phyloP scores from a whole-genome alignment of 2,888 invertebrate species.

The Nomada lathburiana region DNA sequence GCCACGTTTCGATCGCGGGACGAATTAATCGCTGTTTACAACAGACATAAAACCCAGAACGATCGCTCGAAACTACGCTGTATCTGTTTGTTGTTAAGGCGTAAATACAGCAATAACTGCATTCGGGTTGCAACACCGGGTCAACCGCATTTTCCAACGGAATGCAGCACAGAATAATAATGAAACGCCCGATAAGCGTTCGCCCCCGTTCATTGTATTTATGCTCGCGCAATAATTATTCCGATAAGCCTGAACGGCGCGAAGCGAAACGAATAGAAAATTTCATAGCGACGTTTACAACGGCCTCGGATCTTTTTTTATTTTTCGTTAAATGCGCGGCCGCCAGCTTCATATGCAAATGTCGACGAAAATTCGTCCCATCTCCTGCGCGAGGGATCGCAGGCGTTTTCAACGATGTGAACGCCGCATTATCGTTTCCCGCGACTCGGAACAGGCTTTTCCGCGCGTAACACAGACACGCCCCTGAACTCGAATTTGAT shows the following conservation, averaged over 20 bases:
- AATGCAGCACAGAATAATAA: background rate
- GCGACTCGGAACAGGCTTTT: slow-evolving; percentile 55
- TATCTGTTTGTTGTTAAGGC: slow-evolving; percentile 3
- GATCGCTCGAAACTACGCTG: background rate
- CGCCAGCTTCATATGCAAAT: slow-evolving; percentile 50
- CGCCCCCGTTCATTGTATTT: too few species aligned
- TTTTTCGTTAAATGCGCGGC: slow-evolving; percentile 37
- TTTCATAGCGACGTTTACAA: slow-evolving; percentile 36
- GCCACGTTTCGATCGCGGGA: background rate
- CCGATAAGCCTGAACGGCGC: slow-evolving; percentile 26
- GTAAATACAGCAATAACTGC: background rate
- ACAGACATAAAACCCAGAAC: slow-evolving; percentile 1
- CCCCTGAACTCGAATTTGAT: slow-evolving; percentile 32
- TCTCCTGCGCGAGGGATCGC: background rate
- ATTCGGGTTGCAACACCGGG: too few species aligned
- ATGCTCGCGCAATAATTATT: slow-evolving; percentile 23
- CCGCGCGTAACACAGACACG: slow-evolving; percentile 26
- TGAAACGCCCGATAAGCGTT: background rate
- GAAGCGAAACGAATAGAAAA: slow-evolving; percentile 14
- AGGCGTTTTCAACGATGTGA: slow-evolving; percentile 43
- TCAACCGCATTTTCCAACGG: background rate
- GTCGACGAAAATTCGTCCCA: background rate
- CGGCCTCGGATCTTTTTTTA: background rate
- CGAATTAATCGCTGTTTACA: slow-evolving; percentile 44
- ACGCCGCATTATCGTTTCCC: slow-evolving; percentile 61